A percentile compares a stretch with the other conserved stretches of the same genome.
Conservation (phyloP, 2,797 vertebrate species). For the Clarias platycephalus region DNA sequence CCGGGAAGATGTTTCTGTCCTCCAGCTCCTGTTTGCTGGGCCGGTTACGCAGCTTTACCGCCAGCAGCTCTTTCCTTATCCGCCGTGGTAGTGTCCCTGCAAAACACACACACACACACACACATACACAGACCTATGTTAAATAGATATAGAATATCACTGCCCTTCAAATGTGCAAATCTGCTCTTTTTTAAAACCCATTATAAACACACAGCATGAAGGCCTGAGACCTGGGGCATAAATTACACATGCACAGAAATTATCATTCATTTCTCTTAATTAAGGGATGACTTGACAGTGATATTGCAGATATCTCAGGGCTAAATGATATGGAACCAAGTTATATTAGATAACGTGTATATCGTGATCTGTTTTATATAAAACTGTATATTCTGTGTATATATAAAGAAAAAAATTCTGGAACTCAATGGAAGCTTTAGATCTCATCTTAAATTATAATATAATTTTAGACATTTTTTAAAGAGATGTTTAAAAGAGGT, state of each 20-base stretch:
- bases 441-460: background rate
- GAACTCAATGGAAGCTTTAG: background rate
- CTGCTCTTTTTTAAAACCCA: background rate
- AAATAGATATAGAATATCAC: slow-evolving; percentile 1
- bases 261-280: background rate
- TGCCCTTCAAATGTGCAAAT: slow-evolving; percentile 9
- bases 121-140: slow-evolving; percentile 25
- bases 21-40: slow-evolving; percentile 96
- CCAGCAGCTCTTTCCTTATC: slow-evolving; percentile 92
- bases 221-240: background rate
- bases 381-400: background rate
- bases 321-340: background rate
- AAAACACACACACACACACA: slow-evolving; percentile 31
- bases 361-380: background rate
- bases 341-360: background rate
- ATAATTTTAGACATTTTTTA: too few relatives aligned
- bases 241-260: background rate
- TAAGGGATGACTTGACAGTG: background rate
- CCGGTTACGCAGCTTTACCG: slow-evolving; percentile 90
- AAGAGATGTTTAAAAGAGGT: too few relatives aligned
- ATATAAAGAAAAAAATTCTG: background rate
- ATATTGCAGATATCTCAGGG: background rate
- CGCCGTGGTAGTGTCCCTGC: slow-evolving; percentile 90
- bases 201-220: background rate
- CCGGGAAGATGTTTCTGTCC: slow-evolving; percentile 95